These are phyloP conservation scores for Motacilla tschutschensis DNA, from an alignment of 2,113 vertebrate species.

Conservation along the genomic window DNA sequence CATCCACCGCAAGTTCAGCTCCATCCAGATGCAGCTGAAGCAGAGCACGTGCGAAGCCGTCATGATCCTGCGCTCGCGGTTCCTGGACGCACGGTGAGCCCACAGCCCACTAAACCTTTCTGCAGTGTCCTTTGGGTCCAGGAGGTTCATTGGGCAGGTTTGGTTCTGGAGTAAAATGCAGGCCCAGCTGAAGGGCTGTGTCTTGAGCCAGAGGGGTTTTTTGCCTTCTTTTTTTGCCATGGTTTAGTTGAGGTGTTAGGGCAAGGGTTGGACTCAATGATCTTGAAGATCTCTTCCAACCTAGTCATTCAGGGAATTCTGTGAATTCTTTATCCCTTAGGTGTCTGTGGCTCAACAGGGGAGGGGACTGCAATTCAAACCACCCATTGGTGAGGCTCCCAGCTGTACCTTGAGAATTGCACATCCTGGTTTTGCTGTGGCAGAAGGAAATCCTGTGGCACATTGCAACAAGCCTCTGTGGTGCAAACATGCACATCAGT, in stretches of 20 bases:
- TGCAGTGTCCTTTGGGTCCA: not conserved
- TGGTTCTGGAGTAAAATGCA: not conserved
- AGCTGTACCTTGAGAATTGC: not conserved
- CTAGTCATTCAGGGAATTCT: not conserved
- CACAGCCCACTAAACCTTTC: fast-evolving
- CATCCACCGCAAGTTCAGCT: conserved; percentile 99
- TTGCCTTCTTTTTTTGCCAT: not conserved
- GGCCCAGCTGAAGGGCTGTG: not conserved
- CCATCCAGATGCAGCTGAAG: conserved; percentile 98
- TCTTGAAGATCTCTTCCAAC: not conserved
- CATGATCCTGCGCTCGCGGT: conserved; percentile 97
- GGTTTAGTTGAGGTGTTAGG: not conserved
- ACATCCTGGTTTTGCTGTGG: not conserved
- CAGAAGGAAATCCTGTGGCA: not conserved
- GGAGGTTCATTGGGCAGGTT: no score
- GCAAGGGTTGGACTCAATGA: not conserved
- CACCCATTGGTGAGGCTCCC: not conserved
- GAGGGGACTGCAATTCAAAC: not conserved
- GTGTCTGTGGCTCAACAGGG: not conserved
- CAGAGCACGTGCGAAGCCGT: conserved; percentile 98
- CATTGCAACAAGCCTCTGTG: not conserved
- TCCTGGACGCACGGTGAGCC: conserved; percentile 91
- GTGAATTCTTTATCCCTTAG: not conserved
- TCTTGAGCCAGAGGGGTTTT: not conserved
- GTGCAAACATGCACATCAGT: not conserved